Evolutionary conservation across 2,888 invertebrate genomes (phyloP), one percentile per base, ranked within the genome.

Genomic region (Rhorus exstirpatorius): DNA sequence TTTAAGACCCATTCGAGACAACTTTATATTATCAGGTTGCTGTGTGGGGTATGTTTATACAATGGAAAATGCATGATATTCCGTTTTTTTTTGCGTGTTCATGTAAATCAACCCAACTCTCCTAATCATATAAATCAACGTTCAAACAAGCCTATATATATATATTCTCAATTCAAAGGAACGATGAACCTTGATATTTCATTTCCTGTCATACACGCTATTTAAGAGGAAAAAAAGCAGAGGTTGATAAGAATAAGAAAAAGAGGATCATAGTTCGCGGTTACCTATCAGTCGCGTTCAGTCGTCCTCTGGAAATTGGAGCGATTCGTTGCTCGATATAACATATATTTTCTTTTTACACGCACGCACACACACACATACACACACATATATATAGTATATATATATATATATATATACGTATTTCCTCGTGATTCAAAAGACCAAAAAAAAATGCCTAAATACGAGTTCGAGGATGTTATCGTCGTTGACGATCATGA

Each of bases 401-500:
- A n/a, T n/a, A n/a, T n/a, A 10, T 1, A 14, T 24, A 8, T 10
- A n/a, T 41, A 41, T 14, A 63, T 44, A 67, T 19, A 21, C 7
- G n/a, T 35, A 24, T 17, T 10, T 51, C 1, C 2, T 65, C 7
- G 17, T 35, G 10, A 51, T 19, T 51, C 0, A 41, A 38, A 61
- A 19, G 2, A 35, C 8, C 17, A 24, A 24, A 63, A 21, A n/a
- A 19, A 53, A 63, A 84, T 82, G 84, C 7, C 68, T 10, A 7
- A 55, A 24, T 78, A 65, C 58, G 72, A 86, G 12, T 87, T 87
- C 12, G 38, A 85, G 17, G 88, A 89, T n/a, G 79, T 91, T 17
- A 84, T 84, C 78, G 68, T 92, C 38, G 84, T 88, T 1, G 87
- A 89, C 7, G 89, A 92, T 24, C 63, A 79, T 1, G 76, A 72